phyloP scores from a whole-genome alignment of 2,113 vertebrate species.

The Proteles cristata region DNA sequence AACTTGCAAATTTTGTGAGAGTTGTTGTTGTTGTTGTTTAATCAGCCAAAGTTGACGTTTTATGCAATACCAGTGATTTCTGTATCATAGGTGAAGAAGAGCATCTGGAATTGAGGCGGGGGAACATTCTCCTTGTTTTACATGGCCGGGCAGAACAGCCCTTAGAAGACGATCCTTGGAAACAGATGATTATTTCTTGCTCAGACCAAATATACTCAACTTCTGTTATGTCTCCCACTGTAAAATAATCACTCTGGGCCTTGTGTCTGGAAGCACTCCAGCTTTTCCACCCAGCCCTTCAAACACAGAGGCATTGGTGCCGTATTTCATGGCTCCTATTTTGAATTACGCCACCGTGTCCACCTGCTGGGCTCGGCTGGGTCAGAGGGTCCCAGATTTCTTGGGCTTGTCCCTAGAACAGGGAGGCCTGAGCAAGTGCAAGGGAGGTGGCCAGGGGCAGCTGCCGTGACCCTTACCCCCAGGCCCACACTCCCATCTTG shows the following conservation, averaged over 20 bases:
- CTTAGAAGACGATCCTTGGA: background rate
- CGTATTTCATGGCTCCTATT: background rate
- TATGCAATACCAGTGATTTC: background rate
- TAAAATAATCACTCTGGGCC: background rate
- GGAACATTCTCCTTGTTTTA: background rate
- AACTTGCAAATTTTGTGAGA: slow-evolving; percentile 12
- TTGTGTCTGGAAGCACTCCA: background rate
- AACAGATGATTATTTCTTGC: background rate
- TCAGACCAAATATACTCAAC: slow-evolving; percentile 29
- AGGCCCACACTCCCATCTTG: background rate
- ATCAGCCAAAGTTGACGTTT: slow-evolving; percentile 15
- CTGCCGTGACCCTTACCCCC: background rate
- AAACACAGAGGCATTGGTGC: background rate
- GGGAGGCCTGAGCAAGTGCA: background rate
- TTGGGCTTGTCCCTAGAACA: background rate
- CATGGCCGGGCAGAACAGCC: background rate
- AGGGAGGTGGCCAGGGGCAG: background rate
- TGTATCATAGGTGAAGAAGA: background rate
- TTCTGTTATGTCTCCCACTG: background rate
- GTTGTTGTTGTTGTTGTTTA: background rate
- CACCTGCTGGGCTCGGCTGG: background rate
- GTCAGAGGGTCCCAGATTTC: background rate
- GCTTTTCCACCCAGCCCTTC: background rate
- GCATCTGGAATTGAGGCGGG: background rate
- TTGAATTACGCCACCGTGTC: background rate